Base-by-base conservation (phyloP, 2,888 invertebrate species). In the Harpalus rufipes region DNA sequence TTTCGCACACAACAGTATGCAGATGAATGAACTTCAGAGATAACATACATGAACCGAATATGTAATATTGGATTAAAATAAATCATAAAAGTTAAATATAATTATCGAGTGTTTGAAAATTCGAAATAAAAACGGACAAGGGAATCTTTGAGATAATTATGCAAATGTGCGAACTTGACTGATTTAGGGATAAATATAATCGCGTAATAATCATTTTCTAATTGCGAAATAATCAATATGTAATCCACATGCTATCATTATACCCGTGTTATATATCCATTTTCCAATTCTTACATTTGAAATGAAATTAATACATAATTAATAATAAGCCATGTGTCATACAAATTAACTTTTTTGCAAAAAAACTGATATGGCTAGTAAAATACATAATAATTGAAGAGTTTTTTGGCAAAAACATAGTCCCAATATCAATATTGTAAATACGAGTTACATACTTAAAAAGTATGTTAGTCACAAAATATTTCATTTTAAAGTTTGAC, bases 21-120 rank as follows among this genome's bases (percentile, higher is more conserved):
- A 68, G 68, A 68, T 39, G 68, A 68, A n/a, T 68, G 68, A 68
- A 68, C 68, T 68, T 68, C 32, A 68, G 25, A 68, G 68, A 68
- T 68, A 68, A 68, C 68, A 25, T 32, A 68, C 25, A 25, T 39
- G 68, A 68, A 68, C n/a, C 32, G 7, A 68, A n/a, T 32, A 14
- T 39, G 39, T 68, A 39, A 68, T 68, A 39, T 68, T 63, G 63
- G 25, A 63, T 63, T 25, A 68, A 68, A 68, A 68, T 68, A 68
- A 68, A 41, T 68, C 39, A 68, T 68, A 39, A 41, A 68, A 68
- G 39, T 68, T 41, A 68, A 68, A 68, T 68, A 68, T 68, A 39
- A 68, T 68, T 68, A 68, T 68, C 68, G n/a, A 32, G 7, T 14
- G 39, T 68, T 39, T 68, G 25, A 25, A 63, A 63, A 51, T 8